A percentile compares a stretch with the other conserved stretches of the same genome.
phyloP scores from a whole-genome alignment of 2,797 vertebrate species.

The Sylvilagus floridanus region DNA sequence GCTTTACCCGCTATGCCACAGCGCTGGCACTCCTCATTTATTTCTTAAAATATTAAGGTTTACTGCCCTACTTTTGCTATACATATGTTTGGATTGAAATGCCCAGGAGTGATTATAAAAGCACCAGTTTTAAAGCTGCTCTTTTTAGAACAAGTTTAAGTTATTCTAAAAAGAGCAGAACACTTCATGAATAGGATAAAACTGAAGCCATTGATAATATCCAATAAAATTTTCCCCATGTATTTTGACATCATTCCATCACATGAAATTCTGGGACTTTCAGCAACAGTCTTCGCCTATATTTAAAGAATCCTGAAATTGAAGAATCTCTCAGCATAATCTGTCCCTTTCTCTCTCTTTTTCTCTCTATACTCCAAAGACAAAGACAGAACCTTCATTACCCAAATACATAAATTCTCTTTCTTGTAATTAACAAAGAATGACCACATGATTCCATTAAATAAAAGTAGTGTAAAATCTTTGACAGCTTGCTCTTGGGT shows the following conservation, averaged over 20 bases:
- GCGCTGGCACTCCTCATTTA: background rate
- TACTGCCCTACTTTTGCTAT: background rate
- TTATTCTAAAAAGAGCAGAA: constrained; percentile 40
- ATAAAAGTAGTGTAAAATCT: constrained; percentile 6
- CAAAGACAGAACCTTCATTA: background rate
- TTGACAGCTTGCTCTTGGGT: background rate
- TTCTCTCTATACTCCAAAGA: background rate
- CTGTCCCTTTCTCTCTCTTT: background rate
- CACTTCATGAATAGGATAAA: constrained; percentile 33
- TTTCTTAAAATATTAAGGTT: background rate
- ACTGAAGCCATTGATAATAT: background rate
- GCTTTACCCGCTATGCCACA: too few species aligned
- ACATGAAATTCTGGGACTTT: background rate
- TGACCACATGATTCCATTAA: background rate
- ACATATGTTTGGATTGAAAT: background rate
- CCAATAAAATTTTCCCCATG: background rate
- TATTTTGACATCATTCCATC: constrained; percentile 42
- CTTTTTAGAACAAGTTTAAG: background rate
- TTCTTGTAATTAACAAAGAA: background rate
- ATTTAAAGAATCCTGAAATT: background rate
- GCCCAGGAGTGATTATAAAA: constrained; percentile 39
- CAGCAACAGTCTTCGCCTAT: background rate
- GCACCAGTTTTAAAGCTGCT: constrained; percentile 17
- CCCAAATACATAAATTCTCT: background rate
- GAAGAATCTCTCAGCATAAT: background rate